Conservation (phyloP, 2,797 vertebrate genomes). For the Podarcis lilfordi region DNA sequence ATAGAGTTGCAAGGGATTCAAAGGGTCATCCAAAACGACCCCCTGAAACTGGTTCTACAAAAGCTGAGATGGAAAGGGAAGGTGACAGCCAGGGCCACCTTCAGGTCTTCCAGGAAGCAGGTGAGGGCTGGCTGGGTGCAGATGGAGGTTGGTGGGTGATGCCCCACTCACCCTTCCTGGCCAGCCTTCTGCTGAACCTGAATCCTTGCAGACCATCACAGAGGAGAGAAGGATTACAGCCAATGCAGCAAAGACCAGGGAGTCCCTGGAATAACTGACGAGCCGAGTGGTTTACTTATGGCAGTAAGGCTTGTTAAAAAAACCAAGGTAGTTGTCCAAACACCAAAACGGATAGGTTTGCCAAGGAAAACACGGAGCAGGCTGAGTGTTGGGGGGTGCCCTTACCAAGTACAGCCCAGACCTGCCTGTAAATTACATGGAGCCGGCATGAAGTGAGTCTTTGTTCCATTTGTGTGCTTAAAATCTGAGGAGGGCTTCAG, state of each 20-base stretch:
- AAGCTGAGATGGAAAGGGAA: no score
- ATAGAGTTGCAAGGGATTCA: no score
- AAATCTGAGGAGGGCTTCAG: slow-evolving; percentile 76
- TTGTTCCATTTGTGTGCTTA: slow-evolving; percentile 80
- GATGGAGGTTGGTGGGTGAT: no score
- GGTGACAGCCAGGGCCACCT: no score
- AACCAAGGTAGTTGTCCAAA: slow-evolving; percentile 82
- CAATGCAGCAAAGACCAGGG: slow-evolving; percentile 71
- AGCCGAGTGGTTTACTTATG: slow-evolving; percentile 70
- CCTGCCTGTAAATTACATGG: slow-evolving; percentile 60
- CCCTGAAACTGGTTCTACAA: no score
- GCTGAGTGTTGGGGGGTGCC: slow-evolving; percentile 50
- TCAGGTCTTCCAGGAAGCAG: no score
- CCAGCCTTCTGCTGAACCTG: no score
- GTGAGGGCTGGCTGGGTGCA: no score
- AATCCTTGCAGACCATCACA: slow-evolving; percentile 61
- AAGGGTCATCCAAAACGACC: no score
- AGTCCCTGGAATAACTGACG: slow-evolving; percentile 72
- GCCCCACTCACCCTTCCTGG: no score
- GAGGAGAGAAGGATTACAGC: slow-evolving; percentile 71
- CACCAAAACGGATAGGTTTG: slow-evolving; percentile 65
- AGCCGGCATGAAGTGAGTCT: slow-evolving; percentile 76
- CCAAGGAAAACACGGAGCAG: slow-evolving; percentile 75
- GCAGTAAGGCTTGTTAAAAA: slow-evolving; percentile 77
- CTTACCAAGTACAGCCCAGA: slow-evolving; percentile 59